Conservation (phyloP, 2,888 invertebrate genomes). For the Adela reaumurella region DNA sequence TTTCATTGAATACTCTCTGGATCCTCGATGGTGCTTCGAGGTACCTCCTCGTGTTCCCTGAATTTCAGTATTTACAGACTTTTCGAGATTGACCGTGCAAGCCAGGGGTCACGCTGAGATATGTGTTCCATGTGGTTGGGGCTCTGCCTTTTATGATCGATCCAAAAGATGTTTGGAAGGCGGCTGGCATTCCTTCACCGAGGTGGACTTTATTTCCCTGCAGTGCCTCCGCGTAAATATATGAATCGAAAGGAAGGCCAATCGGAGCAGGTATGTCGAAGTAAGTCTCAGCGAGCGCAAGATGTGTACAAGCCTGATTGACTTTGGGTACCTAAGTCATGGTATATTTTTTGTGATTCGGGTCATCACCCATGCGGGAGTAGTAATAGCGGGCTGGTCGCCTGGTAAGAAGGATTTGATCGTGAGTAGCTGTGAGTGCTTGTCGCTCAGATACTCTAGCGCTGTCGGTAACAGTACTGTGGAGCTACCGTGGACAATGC, state of each 20-base stretch:
- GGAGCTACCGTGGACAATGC: neutral
- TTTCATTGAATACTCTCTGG: slow-evolving; percentile 7
- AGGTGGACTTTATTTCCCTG: neutral
- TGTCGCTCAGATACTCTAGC: neutral
- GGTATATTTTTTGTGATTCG: neutral
- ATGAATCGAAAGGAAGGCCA: neutral
- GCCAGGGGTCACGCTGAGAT: neutral
- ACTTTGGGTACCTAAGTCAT: neutral
- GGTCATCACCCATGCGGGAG: neutral
- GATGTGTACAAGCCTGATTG: neutral
- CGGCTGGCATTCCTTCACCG: neutral
- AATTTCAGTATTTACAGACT: slow-evolving; percentile 4
- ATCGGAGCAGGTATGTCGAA: neutral
- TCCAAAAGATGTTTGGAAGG: neutral
- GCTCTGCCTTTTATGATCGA: slow-evolving; percentile 2
- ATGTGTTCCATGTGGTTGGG: neutral
- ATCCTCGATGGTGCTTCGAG: slow-evolving; percentile 1
- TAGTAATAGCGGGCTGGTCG: neutral
- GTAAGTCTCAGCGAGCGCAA: neutral
- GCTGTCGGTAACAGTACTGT: neutral
- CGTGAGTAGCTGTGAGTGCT: neutral
- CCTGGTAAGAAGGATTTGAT: neutral
- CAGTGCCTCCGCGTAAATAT: neutral
- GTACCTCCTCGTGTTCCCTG: slow-evolving; percentile 4
- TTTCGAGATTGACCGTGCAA: too few relatives aligned